These are phyloP conservation scores for Xestia c-nigrum DNA, from an alignment of 2,888 invertebrate genomes.

Conservation along the genomic window DNA sequence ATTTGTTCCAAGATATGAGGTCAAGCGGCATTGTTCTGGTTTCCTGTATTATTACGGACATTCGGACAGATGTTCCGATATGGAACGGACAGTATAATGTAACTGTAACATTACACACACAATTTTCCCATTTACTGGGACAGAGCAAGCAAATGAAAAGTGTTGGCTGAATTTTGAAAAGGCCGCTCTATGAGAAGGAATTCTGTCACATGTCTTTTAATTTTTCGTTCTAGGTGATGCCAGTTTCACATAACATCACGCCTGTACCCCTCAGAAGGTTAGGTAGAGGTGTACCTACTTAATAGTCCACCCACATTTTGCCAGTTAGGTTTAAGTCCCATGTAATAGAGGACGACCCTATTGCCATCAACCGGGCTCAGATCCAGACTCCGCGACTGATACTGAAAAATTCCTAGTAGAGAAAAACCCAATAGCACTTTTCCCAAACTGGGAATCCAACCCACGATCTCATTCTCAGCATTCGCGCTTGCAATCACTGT, in stretches of 20 bases:
- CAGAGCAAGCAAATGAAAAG: no score
- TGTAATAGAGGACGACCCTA: neutral
- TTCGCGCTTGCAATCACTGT: no score
- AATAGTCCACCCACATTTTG: neutral
- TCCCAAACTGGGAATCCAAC: neutral
- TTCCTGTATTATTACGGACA: slow-evolving; percentile 76
- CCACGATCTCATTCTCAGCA: neutral
- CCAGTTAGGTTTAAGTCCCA: neutral
- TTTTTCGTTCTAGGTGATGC: neutral
- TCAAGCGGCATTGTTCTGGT: slow-evolving; percentile 82
- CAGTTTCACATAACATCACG: neutral
- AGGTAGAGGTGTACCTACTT: neutral
- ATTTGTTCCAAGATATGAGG: slow-evolving; percentile 82
- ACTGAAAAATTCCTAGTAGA: neutral
- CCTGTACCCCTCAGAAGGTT: neutral
- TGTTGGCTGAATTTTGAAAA: no score
- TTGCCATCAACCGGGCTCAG: neutral
- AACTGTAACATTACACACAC: slow-evolving; percentile 31
- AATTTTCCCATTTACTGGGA: neutral
- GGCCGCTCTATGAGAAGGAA: neutral
- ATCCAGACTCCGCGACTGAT: neutral
- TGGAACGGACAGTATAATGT: slow-evolving; percentile 44
- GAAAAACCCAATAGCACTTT: neutral
- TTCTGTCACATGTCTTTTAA: neutral
- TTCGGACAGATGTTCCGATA: slow-evolving; percentile 65